A percentile compares a stretch with the other conserved stretches of the same genome.
Conservation (phyloP, 2,113 vertebrate species). For the Salvelinus alpinus region DNA sequence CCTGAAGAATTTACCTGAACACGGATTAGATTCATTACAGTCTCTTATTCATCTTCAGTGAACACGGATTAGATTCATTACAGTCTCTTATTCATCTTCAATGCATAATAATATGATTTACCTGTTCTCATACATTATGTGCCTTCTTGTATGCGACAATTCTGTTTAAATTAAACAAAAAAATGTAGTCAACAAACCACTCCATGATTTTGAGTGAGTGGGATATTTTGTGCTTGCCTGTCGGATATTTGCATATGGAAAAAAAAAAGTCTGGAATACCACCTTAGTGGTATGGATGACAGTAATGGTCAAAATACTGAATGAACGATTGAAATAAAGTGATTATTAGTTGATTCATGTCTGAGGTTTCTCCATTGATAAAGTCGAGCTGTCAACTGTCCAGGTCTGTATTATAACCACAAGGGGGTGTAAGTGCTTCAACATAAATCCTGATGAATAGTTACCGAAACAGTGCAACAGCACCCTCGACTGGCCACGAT, state of each 20-base stretch:
- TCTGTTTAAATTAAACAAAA: constrained; percentile 67
- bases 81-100: constrained; percentile 21
- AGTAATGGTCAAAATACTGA: not conserved
- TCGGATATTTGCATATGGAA: too few relatives aligned
- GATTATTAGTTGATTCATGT: not conserved
- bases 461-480: not conserved
- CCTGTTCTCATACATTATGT: constrained; percentile 51
- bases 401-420: constrained; percentile 21
- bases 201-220: not conserved
- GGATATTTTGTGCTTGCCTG: too few relatives aligned
- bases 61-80: too few relatives aligned
- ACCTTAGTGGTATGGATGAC: not conserved
- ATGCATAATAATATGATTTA: constrained; percentile 47
- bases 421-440: constrained; percentile 47
- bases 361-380: not conserved
- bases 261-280: too few relatives aligned
- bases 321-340: constrained; percentile 1
- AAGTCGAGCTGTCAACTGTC: not conserved
- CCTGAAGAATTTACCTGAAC: not conserved
- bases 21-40: too few relatives aligned
- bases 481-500: constrained; percentile 28
- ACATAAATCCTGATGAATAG: not conserved
- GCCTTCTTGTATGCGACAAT: constrained; percentile 60
- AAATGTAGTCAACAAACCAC: constrained; percentile 50
- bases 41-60: too few relatives aligned